Evolutionary conservation across 2,113 vertebrate species (phyloP).

Genomic region (Cinclus cinclus): DNA sequence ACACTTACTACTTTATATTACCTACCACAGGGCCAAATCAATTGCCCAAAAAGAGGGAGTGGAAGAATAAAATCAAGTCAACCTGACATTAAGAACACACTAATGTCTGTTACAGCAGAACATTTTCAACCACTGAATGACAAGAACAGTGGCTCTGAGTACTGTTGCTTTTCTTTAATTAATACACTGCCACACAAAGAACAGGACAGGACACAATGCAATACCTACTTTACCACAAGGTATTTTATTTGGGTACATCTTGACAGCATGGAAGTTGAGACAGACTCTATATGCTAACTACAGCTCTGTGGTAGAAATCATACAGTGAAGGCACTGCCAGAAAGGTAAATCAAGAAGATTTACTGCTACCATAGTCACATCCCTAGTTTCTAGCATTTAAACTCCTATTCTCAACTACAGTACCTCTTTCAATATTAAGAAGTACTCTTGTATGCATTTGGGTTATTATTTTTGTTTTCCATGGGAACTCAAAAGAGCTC

Average conservation of each 20-base stretch:
- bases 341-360: not conserved
- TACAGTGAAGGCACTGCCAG: not conserved
- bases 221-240: not conserved
- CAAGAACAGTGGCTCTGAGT: not conserved
- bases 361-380: not conserved
- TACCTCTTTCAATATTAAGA: not conserved
- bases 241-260: not conserved
- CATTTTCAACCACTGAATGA: not conserved
- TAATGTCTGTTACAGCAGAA: not conserved
- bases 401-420: not conserved
- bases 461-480: not conserved
- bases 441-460: not conserved
- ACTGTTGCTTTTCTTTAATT: not conserved
- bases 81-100: not conserved
- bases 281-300: not conserved
- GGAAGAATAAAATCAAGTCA: not conserved
- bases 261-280: not conserved
- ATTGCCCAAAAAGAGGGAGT: not conserved
- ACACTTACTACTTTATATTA: not conserved
- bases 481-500: not conserved
- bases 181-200: not conserved
- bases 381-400: not conserved
- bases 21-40: not conserved
- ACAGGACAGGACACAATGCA: not conserved
- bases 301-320: not conserved